Conservation (phyloP, 2,888 invertebrate species). For the Hypselothyrea guttata region DNA sequence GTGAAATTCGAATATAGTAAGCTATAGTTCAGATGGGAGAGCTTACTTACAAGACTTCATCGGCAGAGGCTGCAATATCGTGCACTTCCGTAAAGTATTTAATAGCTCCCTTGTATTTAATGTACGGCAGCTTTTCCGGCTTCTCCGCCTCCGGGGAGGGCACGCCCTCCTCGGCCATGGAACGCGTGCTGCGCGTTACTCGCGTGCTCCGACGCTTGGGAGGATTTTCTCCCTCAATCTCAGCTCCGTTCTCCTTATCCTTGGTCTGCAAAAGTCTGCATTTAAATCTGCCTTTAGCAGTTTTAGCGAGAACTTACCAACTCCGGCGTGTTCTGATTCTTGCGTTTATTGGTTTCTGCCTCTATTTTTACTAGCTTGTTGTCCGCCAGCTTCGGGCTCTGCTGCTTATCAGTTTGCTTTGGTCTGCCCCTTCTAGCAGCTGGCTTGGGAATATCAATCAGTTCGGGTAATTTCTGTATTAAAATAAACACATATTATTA, state of each 20-base stretch:
- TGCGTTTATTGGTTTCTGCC: constrained; percentile 36
- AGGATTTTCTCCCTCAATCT: constrained; percentile 68
- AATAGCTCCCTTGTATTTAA: constrained; percentile 78
- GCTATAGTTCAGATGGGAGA: background rate
- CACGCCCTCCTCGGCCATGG: constrained; percentile 64
- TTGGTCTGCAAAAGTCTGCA: constrained; percentile 25
- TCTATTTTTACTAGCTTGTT: background rate
- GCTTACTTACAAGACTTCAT: constrained; percentile 82
- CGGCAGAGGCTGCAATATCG: constrained; percentile 83
- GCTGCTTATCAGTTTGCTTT: background rate
- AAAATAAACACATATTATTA: background rate
- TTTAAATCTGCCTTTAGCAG: too few species aligned
- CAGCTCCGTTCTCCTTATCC: constrained; percentile 50
- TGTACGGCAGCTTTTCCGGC: constrained; percentile 66
- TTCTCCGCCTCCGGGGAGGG: constrained; percentile 58
- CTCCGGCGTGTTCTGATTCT: constrained; percentile 49
- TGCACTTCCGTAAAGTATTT: constrained; percentile 80
- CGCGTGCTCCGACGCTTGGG: constrained; percentile 78
- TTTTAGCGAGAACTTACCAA: constrained; percentile 15
- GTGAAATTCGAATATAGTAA: too few species aligned
- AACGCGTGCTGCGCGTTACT: constrained; percentile 65
- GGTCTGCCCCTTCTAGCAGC: background rate
- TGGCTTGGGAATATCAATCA: constrained; percentile 23
- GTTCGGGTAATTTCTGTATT: constrained; percentile 9
- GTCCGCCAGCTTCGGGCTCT: background rate